Conservation (phyloP, 2,888 invertebrate genomes). For the Coecobrya sp. region DNA sequence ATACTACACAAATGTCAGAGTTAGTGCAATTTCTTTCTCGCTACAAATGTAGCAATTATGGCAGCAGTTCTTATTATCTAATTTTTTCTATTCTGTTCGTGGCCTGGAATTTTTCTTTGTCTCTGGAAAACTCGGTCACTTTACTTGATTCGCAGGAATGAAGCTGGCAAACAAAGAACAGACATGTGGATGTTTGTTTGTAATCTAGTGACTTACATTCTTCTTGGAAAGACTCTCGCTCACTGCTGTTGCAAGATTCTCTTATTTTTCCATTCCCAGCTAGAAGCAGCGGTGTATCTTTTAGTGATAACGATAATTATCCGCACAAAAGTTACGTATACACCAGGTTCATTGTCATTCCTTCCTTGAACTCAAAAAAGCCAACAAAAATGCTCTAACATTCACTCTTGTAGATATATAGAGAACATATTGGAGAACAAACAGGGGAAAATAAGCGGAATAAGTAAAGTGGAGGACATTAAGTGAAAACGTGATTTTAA, state of each 20-base stretch:
- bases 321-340: neutral
- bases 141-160: neutral
- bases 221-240: neutral
- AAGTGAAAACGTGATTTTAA: slow-evolving; percentile 70
- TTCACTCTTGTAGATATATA: neutral
- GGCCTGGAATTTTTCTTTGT: neutral
- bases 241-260: too few species aligned
- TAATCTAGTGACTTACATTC: neutral
- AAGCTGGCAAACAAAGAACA: neutral
- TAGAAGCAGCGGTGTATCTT: too few species aligned
- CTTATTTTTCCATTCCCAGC: too few species aligned
- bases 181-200: neutral
- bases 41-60: slow-evolving; percentile 15
- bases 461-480: slow-evolving; percentile 37
- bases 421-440: neutral
- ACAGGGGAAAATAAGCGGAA: neutral
- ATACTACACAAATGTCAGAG: neutral
- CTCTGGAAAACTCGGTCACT: neutral
- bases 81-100: neutral
- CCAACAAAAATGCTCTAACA: neutral
- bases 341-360: slow-evolving; percentile 17
- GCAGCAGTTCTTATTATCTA: neutral
- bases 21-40: neutral
- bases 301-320: too few species aligned
- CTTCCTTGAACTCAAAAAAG: slow-evolving; percentile 4